A percentile compares a stretch with the other conserved stretches of the same genome.
Conservation (phyloP, 2,113 vertebrate genomes). For the Strix aluco region DNA sequence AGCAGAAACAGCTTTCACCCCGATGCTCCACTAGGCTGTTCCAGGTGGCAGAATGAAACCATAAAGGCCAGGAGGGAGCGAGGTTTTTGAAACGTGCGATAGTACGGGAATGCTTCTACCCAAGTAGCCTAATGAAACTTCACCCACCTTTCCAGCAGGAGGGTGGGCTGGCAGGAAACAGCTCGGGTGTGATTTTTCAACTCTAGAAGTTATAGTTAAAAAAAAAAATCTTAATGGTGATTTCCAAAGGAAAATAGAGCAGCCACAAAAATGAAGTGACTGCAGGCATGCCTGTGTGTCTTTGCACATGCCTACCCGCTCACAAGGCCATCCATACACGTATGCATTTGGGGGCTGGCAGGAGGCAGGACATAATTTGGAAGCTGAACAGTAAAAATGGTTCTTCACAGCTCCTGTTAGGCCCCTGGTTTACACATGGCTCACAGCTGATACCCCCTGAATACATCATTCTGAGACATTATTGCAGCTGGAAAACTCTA, state of each 20-base stretch:
- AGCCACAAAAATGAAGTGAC: not conserved
- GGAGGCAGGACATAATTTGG: slow-evolving; percentile 35
- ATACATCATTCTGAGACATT: slow-evolving; percentile 66
- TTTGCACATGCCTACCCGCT: not conserved
- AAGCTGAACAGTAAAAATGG: slow-evolving; percentile 57
- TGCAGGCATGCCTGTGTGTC: not conserved
- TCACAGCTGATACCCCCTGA: slow-evolving; percentile 62
- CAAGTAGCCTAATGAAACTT: not conserved
- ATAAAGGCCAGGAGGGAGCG: not conserved
- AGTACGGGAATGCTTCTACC: not conserved
- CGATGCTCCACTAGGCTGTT: not conserved
- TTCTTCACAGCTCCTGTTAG: slow-evolving; percentile 43
- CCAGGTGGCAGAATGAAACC: not conserved
- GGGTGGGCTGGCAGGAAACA: not conserved
- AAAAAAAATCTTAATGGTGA: not conserved
- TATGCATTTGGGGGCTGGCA: not conserved
- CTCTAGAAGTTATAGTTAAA: not conserved
- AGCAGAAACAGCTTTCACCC: not conserved
- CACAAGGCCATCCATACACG: not conserved
- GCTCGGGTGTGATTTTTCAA: not conserved
- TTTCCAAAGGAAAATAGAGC: not conserved
- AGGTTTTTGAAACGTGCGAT: not conserved
- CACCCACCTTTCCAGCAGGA: not conserved
- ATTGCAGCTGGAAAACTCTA: slow-evolving; percentile 64
- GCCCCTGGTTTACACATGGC: not conserved